phyloP scores from a whole-genome alignment of 2,888 invertebrate species.

The Drosophila limbata region DNA sequence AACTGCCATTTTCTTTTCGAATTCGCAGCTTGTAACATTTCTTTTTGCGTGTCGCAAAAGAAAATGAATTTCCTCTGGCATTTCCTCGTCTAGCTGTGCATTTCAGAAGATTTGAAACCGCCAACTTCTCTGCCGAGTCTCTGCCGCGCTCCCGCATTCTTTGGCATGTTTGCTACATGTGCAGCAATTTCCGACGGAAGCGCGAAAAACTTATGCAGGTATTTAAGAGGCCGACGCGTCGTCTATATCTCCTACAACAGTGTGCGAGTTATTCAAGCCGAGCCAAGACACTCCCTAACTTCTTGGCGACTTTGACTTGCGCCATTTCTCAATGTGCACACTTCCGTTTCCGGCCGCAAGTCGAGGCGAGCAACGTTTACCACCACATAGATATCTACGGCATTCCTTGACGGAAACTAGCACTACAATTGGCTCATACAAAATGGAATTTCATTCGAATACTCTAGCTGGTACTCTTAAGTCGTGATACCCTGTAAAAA shows the following conservation, averaged over 20 bases:
- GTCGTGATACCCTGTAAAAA: neutral
- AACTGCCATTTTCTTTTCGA: constrained; percentile 55
- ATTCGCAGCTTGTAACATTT: constrained; percentile 24
- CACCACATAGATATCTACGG: constrained; percentile 3
- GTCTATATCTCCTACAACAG: constrained; percentile 7
- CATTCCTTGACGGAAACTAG: neutral
- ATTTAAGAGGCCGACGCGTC: constrained; percentile 67
- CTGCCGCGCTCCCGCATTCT: neutral
- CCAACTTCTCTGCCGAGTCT: neutral
- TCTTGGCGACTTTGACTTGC: constrained; percentile 39
- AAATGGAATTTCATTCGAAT: neutral
- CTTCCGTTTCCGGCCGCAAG: constrained; percentile 65
- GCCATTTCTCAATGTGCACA: constrained; percentile 62
- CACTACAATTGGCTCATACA: neutral
- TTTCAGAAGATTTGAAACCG: constrained; percentile 49
- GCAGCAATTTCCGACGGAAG: constrained; percentile 75
- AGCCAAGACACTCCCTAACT: constrained; percentile 16
- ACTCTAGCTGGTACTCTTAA: neutral
- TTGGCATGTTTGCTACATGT: constrained; percentile 32
- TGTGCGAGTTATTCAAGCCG: constrained; percentile 27
- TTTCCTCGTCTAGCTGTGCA: constrained; percentile 68
- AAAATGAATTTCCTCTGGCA: constrained; percentile 71
- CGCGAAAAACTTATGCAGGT: constrained; percentile 71
- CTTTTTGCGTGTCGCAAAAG: constrained; percentile 49
- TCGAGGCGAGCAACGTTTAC: constrained; percentile 5